These are phyloP conservation scores for Idaea straminata DNA, from an alignment of 2,888 invertebrate genomes.

Conservation along the genomic window DNA sequence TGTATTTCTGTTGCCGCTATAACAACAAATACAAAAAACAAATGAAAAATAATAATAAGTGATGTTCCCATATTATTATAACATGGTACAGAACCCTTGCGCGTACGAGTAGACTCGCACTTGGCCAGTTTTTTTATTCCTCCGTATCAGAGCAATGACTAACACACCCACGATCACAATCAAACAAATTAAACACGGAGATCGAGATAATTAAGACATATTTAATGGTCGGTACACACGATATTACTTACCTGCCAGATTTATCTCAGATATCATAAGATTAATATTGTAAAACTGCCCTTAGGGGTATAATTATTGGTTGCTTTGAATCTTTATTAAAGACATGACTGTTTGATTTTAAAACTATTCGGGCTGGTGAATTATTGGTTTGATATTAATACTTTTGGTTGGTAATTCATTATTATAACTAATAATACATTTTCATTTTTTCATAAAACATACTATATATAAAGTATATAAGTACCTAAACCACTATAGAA, in stretches of 20 bases:
- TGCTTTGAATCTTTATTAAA: constrained; percentile 1
- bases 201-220: constrained; percentile 1
- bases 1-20: too few species aligned
- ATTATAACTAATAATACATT: too few species aligned
- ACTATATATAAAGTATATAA: too few species aligned
- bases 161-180: neutral
- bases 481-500: too few species aligned
- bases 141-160: neutral
- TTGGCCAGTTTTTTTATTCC: neutral
- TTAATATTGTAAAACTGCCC: neutral
- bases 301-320: neutral
- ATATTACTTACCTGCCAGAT: neutral
- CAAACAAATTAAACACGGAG: neutral
- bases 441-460: too few species aligned
- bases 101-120: too few species aligned
- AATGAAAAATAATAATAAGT: too few species aligned
- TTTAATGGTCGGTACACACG: neutral
- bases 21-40: too few species aligned
- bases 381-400: neutral
- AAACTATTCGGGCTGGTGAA: neutral
- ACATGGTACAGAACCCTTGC: too few species aligned
- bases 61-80: too few species aligned
- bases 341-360: constrained; percentile 3
- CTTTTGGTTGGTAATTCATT: neutral
- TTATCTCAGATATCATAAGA: neutral